phyloP scores from a whole-genome alignment of 2,888 invertebrate genomes.

The Euplagia quadripunctaria region DNA sequence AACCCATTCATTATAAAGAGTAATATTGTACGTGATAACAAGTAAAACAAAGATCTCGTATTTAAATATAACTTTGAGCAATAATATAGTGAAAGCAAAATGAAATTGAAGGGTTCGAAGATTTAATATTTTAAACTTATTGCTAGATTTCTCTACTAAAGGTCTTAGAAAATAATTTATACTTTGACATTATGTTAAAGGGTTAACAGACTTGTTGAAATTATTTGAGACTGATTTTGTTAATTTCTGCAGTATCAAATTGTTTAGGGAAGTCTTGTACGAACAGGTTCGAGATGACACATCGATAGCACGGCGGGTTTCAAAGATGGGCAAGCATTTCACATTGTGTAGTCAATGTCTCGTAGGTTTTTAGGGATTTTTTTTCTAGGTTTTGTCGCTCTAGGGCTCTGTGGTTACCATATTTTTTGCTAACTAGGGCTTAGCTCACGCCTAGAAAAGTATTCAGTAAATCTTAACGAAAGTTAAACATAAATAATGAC shows the following conservation, averaged over 20 bases:
- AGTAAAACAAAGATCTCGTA: slow-evolving; percentile 60
- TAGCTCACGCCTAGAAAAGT: background rate
- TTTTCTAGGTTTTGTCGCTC: too few species aligned
- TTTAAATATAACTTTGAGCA: slow-evolving; percentile 71
- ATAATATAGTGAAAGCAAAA: slow-evolving; percentile 76
- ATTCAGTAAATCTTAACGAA: background rate
- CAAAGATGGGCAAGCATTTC: background rate
- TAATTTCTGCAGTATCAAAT: background rate
- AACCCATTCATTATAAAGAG: background rate
- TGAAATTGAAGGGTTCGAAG: slow-evolving; percentile 74
- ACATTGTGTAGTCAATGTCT: background rate
- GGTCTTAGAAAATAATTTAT: slow-evolving; percentile 69
- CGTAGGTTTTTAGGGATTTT: background rate
- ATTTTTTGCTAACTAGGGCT: background rate
- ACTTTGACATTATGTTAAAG: slow-evolving; percentile 56
- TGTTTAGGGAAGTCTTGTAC: too few species aligned
- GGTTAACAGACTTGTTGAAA: slow-evolving; percentile 38
- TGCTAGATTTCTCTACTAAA: slow-evolving; percentile 73
- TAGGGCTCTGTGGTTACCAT: too few species aligned
- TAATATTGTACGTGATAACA: slow-evolving; percentile 11
- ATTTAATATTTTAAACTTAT: slow-evolving; percentile 73
- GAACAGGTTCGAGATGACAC: background rate
- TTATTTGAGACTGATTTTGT: background rate
- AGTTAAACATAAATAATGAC: background rate
- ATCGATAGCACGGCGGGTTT: background rate